Evolutionary conservation across 2,113 vertebrate species (phyloP).

Genomic region (Hyaena hyaena): DNA sequence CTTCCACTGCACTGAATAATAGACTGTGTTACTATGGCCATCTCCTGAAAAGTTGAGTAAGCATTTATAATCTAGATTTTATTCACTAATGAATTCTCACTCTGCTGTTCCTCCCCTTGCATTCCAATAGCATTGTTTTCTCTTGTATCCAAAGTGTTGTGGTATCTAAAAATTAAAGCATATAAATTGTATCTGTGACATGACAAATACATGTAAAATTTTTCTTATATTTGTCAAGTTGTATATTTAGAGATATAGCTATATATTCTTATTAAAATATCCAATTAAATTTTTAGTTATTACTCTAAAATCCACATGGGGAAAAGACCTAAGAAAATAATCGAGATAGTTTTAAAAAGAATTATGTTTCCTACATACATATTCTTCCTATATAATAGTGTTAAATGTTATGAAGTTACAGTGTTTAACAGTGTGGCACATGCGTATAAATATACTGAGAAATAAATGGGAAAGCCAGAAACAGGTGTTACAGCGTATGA

Average conservation of each 20-base stretch:
- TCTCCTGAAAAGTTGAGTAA: background rate
- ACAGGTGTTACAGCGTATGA: background rate
- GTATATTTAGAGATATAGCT: background rate
- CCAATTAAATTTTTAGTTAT: background rate
- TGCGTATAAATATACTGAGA: background rate
- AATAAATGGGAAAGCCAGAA: background rate
- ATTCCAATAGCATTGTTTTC: background rate
- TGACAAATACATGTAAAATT: background rate
- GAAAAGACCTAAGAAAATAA: constrained; percentile 3
- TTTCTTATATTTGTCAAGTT: background rate
- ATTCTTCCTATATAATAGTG: background rate
- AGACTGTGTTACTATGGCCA: background rate
- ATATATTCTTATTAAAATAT: background rate
- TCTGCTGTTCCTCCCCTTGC: background rate
- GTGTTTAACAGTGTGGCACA: background rate
- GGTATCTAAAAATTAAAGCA: background rate
- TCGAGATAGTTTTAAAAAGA: background rate
- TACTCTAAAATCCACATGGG: background rate
- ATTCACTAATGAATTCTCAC: background rate
- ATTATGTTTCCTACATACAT: background rate
- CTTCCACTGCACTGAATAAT: background rate
- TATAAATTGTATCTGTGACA: background rate
- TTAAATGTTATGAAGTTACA: background rate
- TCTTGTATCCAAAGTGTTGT: background rate
- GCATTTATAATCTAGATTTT: background rate